Evolutionary conservation across 37 sponge, comb jelly and placozoan species (phyloP).

Genomic region (Bolinopsis microptera): DNA sequence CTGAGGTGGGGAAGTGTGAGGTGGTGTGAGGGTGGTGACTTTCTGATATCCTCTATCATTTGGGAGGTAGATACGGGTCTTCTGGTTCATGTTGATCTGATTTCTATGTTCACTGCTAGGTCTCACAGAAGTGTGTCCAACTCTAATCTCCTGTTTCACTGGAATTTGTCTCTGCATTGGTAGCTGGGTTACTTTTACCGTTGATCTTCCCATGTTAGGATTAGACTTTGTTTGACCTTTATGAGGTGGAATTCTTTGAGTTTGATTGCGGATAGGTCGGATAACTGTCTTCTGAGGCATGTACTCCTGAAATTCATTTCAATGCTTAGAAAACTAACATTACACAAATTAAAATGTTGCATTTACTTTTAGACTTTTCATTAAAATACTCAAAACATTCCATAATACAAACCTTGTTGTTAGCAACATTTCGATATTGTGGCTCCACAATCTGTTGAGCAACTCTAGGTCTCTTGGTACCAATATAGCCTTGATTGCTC

Average conservation of each 20-base stretch:
- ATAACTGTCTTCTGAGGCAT: conserved; percentile 29
- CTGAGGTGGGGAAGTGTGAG: neutral
- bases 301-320: conserved; percentile 7
- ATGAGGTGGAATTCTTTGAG: neutral
- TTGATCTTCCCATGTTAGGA: neutral
- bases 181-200: neutral
- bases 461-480: neutral
- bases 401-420: neutral
- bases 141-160: neutral
- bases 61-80: neutral
- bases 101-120: neutral
- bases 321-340: too few relatives aligned
- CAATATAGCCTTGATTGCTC: neutral
- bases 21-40: neutral
- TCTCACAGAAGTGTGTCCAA: neutral
- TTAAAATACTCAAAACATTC: too few relatives aligned
- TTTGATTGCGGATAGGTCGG: neutral
- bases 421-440: neutral
- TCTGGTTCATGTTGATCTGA: neutral
- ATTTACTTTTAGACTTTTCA: too few relatives aligned
- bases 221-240: neutral
- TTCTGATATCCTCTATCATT: neutral
- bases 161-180: neutral
- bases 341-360: too few relatives aligned
- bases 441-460: neutral